Percentiles rank a stretch among this genome's conserved stretches.
Conservation (phyloP, 2,797 vertebrate genomes). For the Discoglossus pictus region DNA sequence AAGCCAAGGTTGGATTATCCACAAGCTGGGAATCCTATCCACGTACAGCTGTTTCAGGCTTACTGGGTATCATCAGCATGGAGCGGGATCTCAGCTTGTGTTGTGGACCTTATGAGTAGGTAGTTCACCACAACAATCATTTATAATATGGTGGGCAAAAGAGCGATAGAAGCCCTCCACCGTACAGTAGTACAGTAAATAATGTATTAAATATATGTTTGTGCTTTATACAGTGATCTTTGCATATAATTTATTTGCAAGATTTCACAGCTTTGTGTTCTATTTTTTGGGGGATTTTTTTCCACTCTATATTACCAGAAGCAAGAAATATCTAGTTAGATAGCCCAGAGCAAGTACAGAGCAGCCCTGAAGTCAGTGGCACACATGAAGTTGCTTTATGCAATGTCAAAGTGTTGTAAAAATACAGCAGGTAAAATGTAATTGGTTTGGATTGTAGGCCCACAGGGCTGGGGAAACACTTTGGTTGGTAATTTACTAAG, state of each 20-base stretch:
- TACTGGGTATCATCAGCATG: no score
- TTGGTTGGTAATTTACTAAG: conserved; percentile 55
- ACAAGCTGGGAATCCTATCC: no score
- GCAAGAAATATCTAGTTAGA: conserved; percentile 67
- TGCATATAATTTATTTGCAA: conserved; percentile 64
- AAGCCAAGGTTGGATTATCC: no score
- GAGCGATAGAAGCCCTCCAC: no score
- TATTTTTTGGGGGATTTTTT: conserved; percentile 48
- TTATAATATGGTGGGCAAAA: no score
- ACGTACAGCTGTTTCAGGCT: no score
- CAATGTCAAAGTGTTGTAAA: conserved; percentile 62
- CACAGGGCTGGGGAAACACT: conserved; percentile 46
- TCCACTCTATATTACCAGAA: conserved; percentile 70
- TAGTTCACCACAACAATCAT: no score
- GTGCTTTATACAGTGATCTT: no score
- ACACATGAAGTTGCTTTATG: conserved; percentile 59
- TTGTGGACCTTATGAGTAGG: no score
- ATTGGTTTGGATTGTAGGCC: conserved; percentile 64
- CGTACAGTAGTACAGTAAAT: no score
- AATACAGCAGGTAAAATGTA: conserved; percentile 64
- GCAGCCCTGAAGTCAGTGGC: conserved; percentile 62
- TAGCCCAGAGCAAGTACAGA: conserved; percentile 64
- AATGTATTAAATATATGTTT: no score
- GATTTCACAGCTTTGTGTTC: conserved; percentile 54
- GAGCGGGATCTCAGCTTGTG: no score